Base-by-base conservation (phyloP, 2,797 vertebrate species). In the Melanotaenia trifasciata region DNA sequence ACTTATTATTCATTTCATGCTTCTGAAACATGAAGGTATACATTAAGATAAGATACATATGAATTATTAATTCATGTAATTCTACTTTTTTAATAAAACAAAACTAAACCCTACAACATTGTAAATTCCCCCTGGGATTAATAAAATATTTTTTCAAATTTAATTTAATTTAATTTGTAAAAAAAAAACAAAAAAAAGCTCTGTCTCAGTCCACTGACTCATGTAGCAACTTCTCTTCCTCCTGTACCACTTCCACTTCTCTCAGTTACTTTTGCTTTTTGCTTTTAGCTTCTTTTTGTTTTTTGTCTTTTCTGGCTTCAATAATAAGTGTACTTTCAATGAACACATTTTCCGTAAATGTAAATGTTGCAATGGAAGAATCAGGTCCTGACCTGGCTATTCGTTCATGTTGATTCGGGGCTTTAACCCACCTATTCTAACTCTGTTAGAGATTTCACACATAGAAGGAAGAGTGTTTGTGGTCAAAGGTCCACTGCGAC, bases 211-310 rank as follows among this genome's bases (percentile, higher is more conserved):
- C 47, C 54, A 10, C 68, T 47, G 26, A 81, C 18, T 79, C 72
- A 79, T 59, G 58, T 72, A 70, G 74, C 69, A 58, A 64, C 56
- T 69, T 59, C 64, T 88, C 84, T 87, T 87, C 84, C 74, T 85
- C 57, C 71, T 79, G 56, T n/a, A 74, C 79, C 80, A 88, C 87
- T 92, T 92, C 87, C 88, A 28, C 73, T 88, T 89, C 83, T 61
- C 35, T 75, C 30, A 20, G 47, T 69, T 83, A 67, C 74, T 60
- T 51, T 32, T 63, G 20, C 47, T 58, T 11, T 12, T 75, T 59
- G 62, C 60, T 40, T 22, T 63, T 28, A 30, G 28, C 28, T 30
- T 12, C n/a, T n/a, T n/a, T n/a, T n/a, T 58, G 63, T 7, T 43
- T 12, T 12, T 11, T 12, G 36, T 36, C 10, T 60, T 64, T 62